Evolutionary conservation across 2,113 vertebrate species (phyloP).

Genomic region (Anarrhichthys ocellatus): DNA sequence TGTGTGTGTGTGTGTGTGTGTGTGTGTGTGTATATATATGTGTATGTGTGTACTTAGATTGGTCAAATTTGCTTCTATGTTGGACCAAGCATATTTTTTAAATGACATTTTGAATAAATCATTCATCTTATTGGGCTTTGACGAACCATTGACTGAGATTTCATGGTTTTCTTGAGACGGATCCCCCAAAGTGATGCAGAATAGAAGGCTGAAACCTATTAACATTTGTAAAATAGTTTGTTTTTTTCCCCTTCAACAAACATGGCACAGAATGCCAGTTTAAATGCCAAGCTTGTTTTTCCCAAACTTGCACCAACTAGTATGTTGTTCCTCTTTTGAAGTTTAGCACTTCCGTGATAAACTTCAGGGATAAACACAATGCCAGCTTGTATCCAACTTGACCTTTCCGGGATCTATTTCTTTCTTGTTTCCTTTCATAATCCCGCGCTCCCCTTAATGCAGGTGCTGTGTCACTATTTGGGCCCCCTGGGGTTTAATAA

Average conservation of each 20-base stretch:
- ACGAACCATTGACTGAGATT: conserved; percentile 33
- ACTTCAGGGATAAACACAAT: conserved; percentile 52
- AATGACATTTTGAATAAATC: conserved; percentile 41
- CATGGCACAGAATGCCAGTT: conserved; percentile 52
- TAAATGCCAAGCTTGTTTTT: conserved; percentile 66
- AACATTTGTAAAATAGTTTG: conserved; percentile 52
- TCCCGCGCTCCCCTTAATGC: conserved; percentile 56
- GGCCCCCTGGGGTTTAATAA: conserved; percentile 78
- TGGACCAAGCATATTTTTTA: neutral
- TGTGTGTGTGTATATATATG: neutral
- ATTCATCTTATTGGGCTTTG: conserved; percentile 37
- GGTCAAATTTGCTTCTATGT: neutral
- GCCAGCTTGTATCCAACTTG: conserved; percentile 61
- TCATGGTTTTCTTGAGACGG: conserved; percentile 28
- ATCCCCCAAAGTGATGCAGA: conserved; percentile 42
- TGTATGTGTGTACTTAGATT: neutral
- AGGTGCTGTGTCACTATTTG: conserved; percentile 76
- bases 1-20: neutral
- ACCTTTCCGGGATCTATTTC: conserved; percentile 51
- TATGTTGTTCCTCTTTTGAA: conserved; percentile 70
- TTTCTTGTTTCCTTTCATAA: conserved; percentile 48
- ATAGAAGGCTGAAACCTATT: conserved; percentile 52
- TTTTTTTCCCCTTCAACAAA: conserved; percentile 43
- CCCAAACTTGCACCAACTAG: conserved; percentile 48
- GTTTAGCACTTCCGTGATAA: conserved; percentile 67